Conservation (phyloP, 2,113 vertebrate species). For the Tinamus guttatus region DNA sequence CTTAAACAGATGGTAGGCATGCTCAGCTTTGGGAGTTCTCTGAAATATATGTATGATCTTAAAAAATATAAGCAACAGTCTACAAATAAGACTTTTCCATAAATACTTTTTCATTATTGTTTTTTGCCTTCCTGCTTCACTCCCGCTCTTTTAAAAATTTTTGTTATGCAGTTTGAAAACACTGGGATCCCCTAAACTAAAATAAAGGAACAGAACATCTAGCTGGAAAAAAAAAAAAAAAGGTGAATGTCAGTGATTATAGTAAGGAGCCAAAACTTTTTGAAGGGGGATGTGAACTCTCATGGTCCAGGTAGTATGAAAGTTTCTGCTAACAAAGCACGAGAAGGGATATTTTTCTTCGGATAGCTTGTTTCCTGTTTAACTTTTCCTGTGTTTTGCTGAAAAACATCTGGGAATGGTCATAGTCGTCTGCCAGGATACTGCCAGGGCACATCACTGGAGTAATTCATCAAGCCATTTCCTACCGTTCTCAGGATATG, state of each 20-base stretch:
- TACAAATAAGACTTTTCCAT: background rate
- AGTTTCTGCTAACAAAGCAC: background rate
- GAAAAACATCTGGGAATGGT: background rate
- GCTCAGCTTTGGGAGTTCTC: background rate
- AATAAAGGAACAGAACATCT: background rate
- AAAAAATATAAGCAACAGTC: background rate
- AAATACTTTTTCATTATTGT: background rate
- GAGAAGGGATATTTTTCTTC: background rate
- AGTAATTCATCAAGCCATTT: background rate
- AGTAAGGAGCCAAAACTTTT: background rate
- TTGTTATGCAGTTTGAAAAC: background rate
- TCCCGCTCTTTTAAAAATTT: background rate
- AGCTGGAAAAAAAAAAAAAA: background rate
- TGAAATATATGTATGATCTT: background rate
- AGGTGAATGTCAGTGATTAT: background rate
- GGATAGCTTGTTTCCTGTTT: background rate
- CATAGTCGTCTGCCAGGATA: background rate
- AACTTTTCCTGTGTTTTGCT: background rate
- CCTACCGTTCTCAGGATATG: background rate
- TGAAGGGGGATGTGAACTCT: background rate
- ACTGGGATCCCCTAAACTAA: background rate
- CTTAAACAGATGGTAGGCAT: rapidly evolving
- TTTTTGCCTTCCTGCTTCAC: background rate
- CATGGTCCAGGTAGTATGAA: background rate
- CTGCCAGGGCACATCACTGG: background rate